Percentiles rank a stretch among this genome's conserved stretches.
Evolutionary conservation across 2,797 vertebrate genomes (phyloP).

Genomic region (Tragopan temminckii): DNA sequence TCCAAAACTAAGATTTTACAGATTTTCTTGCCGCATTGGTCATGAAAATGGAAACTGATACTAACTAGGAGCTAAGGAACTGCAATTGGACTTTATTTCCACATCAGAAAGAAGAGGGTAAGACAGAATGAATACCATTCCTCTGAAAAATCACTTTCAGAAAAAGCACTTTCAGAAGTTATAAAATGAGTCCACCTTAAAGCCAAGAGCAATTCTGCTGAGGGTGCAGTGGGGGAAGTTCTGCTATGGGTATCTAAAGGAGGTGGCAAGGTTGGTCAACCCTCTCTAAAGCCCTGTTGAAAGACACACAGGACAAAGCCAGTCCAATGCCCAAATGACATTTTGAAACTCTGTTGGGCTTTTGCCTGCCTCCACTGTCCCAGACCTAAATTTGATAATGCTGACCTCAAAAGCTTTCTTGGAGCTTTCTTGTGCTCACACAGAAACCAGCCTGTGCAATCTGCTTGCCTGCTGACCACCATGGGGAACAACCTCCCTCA

Average conservation of each 20-base stretch:
- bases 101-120: background rate
- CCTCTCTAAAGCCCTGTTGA: background rate
- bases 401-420: background rate
- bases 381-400: background rate
- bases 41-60: background rate
- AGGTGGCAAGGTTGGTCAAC: background rate
- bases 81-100: background rate
- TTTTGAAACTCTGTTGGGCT: background rate
- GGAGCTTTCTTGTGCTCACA: background rate
- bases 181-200: background rate
- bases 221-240: background rate
- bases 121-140: background rate
- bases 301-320: background rate
- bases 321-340: background rate
- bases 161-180: background rate
- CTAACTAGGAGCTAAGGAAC: background rate
- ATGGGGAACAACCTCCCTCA: background rate
- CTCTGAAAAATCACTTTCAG: background rate
- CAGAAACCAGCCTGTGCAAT: background rate
- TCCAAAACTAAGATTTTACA: background rate
- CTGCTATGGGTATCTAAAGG: rapidly evolving
- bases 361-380: background rate
- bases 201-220: background rate
- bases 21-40: background rate
- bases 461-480: rapidly evolving